Base-by-base conservation (phyloP, 2,888 invertebrate genomes). In the Athalia cordata region DNA sequence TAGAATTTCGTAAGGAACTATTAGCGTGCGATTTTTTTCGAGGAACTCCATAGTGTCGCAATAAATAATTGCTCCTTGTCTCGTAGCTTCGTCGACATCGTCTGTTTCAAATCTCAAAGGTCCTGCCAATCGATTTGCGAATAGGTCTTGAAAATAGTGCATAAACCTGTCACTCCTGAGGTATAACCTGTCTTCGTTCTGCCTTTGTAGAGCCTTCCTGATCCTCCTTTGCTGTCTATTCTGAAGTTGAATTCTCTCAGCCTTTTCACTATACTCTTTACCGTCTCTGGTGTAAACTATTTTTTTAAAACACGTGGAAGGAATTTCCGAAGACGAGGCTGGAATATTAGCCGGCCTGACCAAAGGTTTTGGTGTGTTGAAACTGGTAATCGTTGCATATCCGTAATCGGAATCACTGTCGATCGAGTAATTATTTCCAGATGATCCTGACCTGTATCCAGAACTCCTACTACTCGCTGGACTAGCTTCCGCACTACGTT, bases 121-220 rank as follows among this genome's bases (percentile, higher is more conserved):
- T 0, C 89, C 85, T 0, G 93, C 94, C 68, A 95, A 86, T 70
- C 92, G 92, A 61, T 93, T 90, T 67, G 93, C 92, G 83, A 95
- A 94, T 52, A 94, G 87, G 81, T 93, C 92, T 3, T 93, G 93
- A 85, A 96, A 96, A 84, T 95, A 92, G 57, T 91, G 91, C 93
- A 95, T 94, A 84, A 95, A 96, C 67, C 91, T 91, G 57, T 91
- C 88, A 0, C 95, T 95, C 85, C 93, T 94, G 0, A 95, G 90
- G 77, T 86, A 89, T 50, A 81, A 82, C 0, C 88, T 77, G 5
- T 87, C 83, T 75, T 86, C 86, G 65, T 89, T 89, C 65, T 84
- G 82, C 1, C 84, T 82, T 4, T 81, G 80, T 6, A 86, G 79
- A 1, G 84, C 86, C 3, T 84, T 80, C 66, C 83, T 84, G 55